Evolutionary conservation across 2,888 invertebrate species (phyloP), one percentile per base, ranked within the genome.

Genomic region (Rotaria magnacalcarata): DNA sequence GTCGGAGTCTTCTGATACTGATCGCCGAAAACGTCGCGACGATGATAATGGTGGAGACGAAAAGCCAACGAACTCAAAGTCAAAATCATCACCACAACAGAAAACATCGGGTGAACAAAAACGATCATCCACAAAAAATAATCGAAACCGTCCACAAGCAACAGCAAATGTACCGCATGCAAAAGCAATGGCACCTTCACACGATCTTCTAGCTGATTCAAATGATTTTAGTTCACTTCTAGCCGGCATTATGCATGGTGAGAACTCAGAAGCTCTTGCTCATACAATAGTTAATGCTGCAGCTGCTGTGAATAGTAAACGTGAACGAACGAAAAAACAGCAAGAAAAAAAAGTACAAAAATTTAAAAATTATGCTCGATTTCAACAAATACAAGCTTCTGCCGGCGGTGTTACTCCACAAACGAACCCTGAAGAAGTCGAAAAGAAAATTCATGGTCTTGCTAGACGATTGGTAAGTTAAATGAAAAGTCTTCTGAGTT

Each of bases 381-480:
- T 47, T 80, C 80, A 80, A 80, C 80, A 80, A n/a, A 80, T 24
- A 47, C 80, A 80, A 47, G 43, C 80, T 47, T 24, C 47, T 43
- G 80, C 24, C 7, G 11, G 47, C n/a, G n/a, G 24, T 14, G 24
- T n/a, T 47, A 14, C 47, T 11, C 21, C 43, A n/a, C 8, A 24
- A 24, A 14, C 43, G 5, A 80, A 80, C 47, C 41, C 34, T 2
- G 80, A 80, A 80, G 80, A 80, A 80, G 80, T 80, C 3, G 80
- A 80, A n/a, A 80, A 80, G n/a, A 80, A 80, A 47, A 80, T 80
- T n/a, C 80, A 80, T 80, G 80, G 80, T 47, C 47, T 80, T 11
- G 80, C 80, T 14, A 80, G 80, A 80, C 43, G 80, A 80, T 80
- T 80, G 14, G 80, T 80, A 80, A 80, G 80, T 80, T 34, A 34